phyloP scores from a whole-genome alignment of 2,797 vertebrate genomes.

The Gadopsis bispinosus region DNA sequence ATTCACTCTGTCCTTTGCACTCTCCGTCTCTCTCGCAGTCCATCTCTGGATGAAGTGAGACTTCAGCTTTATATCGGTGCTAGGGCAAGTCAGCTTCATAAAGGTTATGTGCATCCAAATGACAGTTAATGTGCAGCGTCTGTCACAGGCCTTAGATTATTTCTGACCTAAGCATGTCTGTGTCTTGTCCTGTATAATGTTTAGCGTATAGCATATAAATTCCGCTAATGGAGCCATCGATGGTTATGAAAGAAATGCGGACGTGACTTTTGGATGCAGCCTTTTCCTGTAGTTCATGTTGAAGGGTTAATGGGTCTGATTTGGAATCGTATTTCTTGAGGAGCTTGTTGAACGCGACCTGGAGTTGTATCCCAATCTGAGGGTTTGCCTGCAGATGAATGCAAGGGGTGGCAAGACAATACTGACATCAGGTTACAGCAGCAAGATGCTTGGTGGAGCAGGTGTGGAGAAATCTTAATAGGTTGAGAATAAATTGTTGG shows the following conservation, averaged over 20 bases:
- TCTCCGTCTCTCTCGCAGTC: slow-evolving; percentile 22
- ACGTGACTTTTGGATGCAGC: slow-evolving; percentile 19
- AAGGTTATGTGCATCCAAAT: slow-evolving; percentile 61
- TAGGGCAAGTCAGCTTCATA: slow-evolving; percentile 40
- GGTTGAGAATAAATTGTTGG: slow-evolving; percentile 6
- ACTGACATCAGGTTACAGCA: slow-evolving; percentile 7
- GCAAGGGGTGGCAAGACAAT: neutral
- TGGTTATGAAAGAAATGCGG: slow-evolving; percentile 15
- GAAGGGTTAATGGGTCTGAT: slow-evolving; percentile 34
- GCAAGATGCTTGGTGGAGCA: slow-evolving; percentile 10
- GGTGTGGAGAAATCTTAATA: neutral
- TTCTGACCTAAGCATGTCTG: slow-evolving; percentile 35
- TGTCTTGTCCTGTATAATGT: slow-evolving; percentile 26
- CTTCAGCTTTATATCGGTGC: slow-evolving; percentile 47
- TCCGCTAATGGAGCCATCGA: slow-evolving; percentile 10
- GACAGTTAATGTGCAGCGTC: slow-evolving; percentile 49
- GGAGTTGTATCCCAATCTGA: slow-evolving; percentile 7
- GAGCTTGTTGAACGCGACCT: slow-evolving; percentile 9
- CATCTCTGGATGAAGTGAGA: slow-evolving; percentile 47
- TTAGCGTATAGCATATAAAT: slow-evolving; percentile 14
- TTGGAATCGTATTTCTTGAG: slow-evolving; percentile 9
- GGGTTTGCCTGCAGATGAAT: neutral
- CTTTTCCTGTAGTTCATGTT: slow-evolving; percentile 2
- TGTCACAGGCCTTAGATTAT: slow-evolving; percentile 39
- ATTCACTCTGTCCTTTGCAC: slow-evolving; percentile 49